Evolutionary conservation across 2,113 vertebrate genomes (phyloP), one percentile per base, ranked within the genome.

Genomic region (Catagonus wagneri): DNA sequence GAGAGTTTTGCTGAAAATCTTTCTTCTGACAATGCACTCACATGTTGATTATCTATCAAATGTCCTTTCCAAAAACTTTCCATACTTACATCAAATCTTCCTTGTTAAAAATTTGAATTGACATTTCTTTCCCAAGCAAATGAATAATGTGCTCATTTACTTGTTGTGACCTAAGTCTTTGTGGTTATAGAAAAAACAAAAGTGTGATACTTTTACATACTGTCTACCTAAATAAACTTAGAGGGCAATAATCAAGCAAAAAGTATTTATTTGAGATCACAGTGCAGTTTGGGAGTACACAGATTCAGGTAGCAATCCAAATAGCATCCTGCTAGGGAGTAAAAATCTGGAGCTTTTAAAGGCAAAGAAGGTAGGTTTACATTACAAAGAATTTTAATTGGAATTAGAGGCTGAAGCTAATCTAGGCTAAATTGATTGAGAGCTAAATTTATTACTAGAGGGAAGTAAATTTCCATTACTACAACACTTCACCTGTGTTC

Each of bases 1-100:
- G n/a, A n/a, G n/a, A 61, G 19, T 71, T 89, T 93, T 89, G 19
- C 16, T 83, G 20, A 76, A 76, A 88, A 54, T 61, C 2, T 68
- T 89, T 76, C 52, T 69, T 74, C 60, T 87, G 50, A 14, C 25
- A 68, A 39, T 32, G 14, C 36, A 14, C 15, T 61, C 9, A n/a
- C 15, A 2, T 52, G 17, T 90, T 84, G 71, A 39, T 52, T 39
- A 76, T 19, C 32, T 76, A 3, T 61, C n/a, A 79, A 34, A 68
- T 88, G 7, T 71, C 6, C 52, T 76, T 78, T 27, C 27, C 4
- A 61, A 83, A 2, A 76, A 0, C 0, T 56, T 83, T 83, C n/a
- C 78, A 56, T 80, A 44, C 3, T 54, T 78, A 25, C 1, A 68
- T 27, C 32, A 12, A 15, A 17, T n/a, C 8, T 0, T n/a, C 0